phyloP scores from a whole-genome alignment of 2,888 invertebrate species.

The Drosophila lacicola region DNA sequence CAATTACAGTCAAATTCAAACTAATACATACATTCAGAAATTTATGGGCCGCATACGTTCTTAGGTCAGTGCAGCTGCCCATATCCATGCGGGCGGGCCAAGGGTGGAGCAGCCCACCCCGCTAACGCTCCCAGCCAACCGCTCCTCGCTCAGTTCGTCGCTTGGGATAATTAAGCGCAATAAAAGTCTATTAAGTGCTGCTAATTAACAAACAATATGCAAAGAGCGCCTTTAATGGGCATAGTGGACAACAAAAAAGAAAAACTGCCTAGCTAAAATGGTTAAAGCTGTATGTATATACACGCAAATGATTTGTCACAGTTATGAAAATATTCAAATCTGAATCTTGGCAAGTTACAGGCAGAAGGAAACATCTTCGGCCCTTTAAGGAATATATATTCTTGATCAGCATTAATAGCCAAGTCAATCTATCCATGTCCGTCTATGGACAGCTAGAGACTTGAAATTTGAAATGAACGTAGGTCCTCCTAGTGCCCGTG shows the following conservation, averaged over 20 bases:
- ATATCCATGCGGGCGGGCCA: conserved; percentile 50
- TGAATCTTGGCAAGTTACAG: no score
- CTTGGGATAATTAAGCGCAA: conserved; percentile 64
- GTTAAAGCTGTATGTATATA: no score
- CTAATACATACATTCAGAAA: conserved; percentile 28
- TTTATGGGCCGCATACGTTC: conserved; percentile 37
- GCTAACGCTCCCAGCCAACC: conserved; percentile 2
- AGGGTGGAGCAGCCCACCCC: conserved; percentile 35
- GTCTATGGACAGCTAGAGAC: no score
- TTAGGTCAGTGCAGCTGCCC: neutral
- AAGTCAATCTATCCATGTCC: no score
- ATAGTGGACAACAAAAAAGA: neutral
- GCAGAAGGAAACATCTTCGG: no score
- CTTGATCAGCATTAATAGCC: no score
- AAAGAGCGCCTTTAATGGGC: conserved; percentile 19
- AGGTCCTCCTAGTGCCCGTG: no score
- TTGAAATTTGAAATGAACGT: no score
- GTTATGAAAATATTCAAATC: no score
- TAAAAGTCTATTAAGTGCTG: conserved; percentile 63
- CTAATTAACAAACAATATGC: conserved; percentile 66
- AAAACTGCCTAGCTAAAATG: neutral
- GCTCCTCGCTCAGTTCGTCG: conserved; percentile 12
- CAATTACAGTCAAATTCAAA: conserved; percentile 37
- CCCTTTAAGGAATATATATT: no score
- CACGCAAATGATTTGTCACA: no score